phyloP scores from a whole-genome alignment of 2,113 vertebrate genomes.

The Silurus asotus region DNA sequence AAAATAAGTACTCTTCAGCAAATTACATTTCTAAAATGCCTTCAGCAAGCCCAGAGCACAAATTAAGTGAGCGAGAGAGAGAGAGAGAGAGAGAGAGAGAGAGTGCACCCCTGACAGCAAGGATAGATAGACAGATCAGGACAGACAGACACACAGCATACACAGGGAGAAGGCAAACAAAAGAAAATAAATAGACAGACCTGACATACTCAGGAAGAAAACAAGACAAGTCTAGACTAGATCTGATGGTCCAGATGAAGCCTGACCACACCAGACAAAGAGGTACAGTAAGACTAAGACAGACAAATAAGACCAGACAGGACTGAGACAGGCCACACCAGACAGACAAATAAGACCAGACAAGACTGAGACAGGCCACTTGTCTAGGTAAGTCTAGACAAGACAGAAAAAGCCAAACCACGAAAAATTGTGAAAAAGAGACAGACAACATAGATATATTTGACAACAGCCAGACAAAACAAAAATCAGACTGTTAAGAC shows the following conservation, averaged over 20 bases:
- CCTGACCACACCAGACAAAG: background rate
- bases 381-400: too few species aligned
- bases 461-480: too few species aligned
- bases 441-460: background rate
- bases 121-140: background rate
- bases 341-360: background rate
- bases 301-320: background rate
- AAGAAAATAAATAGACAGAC: background rate
- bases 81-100: background rate
- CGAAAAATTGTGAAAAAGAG: background rate
- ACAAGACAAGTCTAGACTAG: background rate
- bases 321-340: background rate
- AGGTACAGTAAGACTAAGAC: background rate
- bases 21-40: constrained; percentile 59
- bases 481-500: too few species aligned
- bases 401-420: background rate
- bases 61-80: constrained; percentile 22
- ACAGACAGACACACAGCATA: background rate
- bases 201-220: background rate
- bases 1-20: constrained; percentile 57
- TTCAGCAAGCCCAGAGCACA: constrained; percentile 58
- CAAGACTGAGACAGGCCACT: background rate
- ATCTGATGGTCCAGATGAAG: background rate
- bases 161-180: background rate
- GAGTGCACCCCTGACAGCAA: too few species aligned